Conservation (phyloP, 1,140 invertebrate species). For the Drosophila pseudoananassae region DNA sequence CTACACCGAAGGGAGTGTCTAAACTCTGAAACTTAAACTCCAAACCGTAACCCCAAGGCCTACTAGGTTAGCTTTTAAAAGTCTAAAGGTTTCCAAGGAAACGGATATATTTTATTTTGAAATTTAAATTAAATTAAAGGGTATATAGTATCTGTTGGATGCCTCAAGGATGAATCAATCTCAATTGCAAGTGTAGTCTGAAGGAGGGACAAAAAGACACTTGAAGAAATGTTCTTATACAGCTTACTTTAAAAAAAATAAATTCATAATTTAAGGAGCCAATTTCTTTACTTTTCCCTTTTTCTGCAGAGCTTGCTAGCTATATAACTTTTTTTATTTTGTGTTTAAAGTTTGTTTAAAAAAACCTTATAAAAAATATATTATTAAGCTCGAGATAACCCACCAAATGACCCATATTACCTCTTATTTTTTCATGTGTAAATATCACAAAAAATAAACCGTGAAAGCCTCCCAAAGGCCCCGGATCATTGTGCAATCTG, state of each 20-base stretch:
- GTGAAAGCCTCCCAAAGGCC: no score
- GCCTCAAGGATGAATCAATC: constrained; percentile 35
- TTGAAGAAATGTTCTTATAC: no score
- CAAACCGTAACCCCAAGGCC: background rate
- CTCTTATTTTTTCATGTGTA: constrained; percentile 8
- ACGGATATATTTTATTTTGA: background rate
- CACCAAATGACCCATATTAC: constrained; percentile 9
- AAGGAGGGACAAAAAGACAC: background rate
- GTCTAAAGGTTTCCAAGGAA: no score
- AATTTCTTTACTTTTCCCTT: no score
- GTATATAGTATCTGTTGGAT: constrained; percentile 1
- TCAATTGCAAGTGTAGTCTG: background rate
- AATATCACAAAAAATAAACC: background rate
- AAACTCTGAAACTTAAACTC: background rate
- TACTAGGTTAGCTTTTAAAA: no score
- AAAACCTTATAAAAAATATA: no score
- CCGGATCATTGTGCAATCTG: constrained; percentile 26
- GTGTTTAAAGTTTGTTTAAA: no score
- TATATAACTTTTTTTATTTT: no score
- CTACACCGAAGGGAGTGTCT: background rate
- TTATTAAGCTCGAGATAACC: no score
- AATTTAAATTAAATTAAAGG: background rate
- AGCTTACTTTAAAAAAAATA: no score
- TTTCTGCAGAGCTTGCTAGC: no score
- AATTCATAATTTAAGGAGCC: no score